A percentile compares a stretch with the other conserved stretches of the same genome.
Conservation (phyloP, 1,140 invertebrate genomes). For the Piezodorus guildinii region DNA sequence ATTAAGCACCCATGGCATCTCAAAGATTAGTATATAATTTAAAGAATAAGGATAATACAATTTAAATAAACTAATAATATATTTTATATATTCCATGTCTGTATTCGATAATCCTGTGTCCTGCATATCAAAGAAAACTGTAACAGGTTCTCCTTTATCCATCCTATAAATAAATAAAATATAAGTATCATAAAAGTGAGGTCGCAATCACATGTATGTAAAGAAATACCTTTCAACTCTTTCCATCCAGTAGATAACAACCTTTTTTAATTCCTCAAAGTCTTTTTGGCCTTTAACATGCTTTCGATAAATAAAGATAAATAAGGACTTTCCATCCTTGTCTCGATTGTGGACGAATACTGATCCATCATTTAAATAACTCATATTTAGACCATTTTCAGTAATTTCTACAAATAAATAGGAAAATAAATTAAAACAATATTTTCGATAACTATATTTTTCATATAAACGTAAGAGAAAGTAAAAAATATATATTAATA, state of each 20-base stretch:
- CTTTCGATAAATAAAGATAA: constrained; percentile 64
- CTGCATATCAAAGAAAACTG: constrained; percentile 81
- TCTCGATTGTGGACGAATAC: constrained; percentile 65
- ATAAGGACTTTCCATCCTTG: constrained; percentile 61
- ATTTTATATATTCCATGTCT: constrained; percentile 78
- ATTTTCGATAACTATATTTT: too few relatives aligned
- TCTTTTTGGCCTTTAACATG: constrained; percentile 63
- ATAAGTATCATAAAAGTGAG: too few relatives aligned
- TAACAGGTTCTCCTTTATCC: constrained; percentile 63
- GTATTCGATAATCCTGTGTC: constrained; percentile 73
- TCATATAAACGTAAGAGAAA: too few relatives aligned
- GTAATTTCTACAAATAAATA: constrained; percentile 45
- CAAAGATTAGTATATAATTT: constrained; percentile 84
- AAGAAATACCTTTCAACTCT: constrained; percentile 52
- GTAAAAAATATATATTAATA: too few relatives aligned
- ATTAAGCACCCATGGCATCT: constrained; percentile 91
- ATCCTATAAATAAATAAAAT: constrained; percentile 38
- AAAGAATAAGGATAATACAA: constrained; percentile 80
- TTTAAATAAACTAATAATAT: constrained; percentile 77
- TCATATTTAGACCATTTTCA: constrained; percentile 51
- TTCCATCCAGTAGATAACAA: constrained; percentile 82
- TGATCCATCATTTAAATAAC: constrained; percentile 62
- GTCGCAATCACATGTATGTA: too few relatives aligned
- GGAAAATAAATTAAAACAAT: not conserved
- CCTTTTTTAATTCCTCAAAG: constrained; percentile 61